Base-by-base conservation (phyloP, 1,140 invertebrate species). In the Saccostrea echinata region DNA sequence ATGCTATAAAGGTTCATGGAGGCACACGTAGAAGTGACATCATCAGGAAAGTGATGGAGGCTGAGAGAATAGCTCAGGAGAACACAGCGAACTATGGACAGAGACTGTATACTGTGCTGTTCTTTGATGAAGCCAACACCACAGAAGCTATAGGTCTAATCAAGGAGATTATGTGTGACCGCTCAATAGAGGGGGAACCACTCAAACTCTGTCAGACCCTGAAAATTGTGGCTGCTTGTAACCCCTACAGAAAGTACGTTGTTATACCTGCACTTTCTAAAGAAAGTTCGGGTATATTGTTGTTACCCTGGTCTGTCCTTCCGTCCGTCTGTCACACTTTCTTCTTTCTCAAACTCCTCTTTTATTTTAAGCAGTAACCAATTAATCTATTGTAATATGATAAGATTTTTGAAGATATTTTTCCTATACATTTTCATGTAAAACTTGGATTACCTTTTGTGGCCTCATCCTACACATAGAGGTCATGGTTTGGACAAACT, bases 81-180 rank as follows among this genome's bases (percentile, higher is more conserved):
- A 94, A 94, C 87, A 52, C 80, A 6, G 80, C 88, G 13, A 71
- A 84, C 1, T 89, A 90, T 82, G 84, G 82, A 57, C 82, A 88
- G 12, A 86, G 87, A 35, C 90, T 94, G 24, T 91, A 92, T 81
- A 94, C 93, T 43, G 92, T 94, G 6, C 81, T 94, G 84, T 94
- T 95, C 88, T 94, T 94, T 90, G 94, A 95, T 89, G 94, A 94
- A 86, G 94, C 93, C 11, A 95, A 95, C 91, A 94, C 94, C 30
- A 94, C 94, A 68, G 93, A 93, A 83, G 91, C 93, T 11, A 92
- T 94, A 51, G 93, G 93, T 64, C 76, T 94, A 21, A 93, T 94
- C 80, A 94, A 94, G 87, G 94, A 94, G 85, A 92, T 94, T 43
- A 93, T 94, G 92, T 94, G 94, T 90, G 94, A 94, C 90, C 88